phyloP scores from a whole-genome alignment of 2,888 invertebrate species.

The Parnassius orleans region DNA sequence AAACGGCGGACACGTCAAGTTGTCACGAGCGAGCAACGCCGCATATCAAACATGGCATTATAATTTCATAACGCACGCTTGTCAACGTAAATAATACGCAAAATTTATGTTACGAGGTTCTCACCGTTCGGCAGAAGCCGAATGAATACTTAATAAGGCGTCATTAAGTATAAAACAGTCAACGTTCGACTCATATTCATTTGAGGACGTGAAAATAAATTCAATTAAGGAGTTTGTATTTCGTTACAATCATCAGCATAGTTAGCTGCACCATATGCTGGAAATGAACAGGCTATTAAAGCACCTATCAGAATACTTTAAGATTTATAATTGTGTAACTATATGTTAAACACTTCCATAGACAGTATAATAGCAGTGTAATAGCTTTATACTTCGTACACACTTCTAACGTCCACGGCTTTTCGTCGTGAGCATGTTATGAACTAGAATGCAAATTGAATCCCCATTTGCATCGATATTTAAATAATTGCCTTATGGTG shows the following conservation, averaged over 20 bases:
- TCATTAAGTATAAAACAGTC: conserved; percentile 53
- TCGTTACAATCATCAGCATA: conserved; percentile 36
- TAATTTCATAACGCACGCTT: conserved; percentile 78
- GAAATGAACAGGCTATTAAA: conserved; percentile 31
- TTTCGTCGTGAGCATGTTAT: conserved; percentile 55
- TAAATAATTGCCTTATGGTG: conserved; percentile 43
- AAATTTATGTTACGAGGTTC: conserved; percentile 81
- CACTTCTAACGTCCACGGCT: conserved; percentile 33
- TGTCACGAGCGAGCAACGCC: conserved; percentile 35
- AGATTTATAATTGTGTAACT: conserved; percentile 7
- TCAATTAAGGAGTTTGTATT: conserved; percentile 67
- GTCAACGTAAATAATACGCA: conserved; percentile 80
- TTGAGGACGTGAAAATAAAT: conserved; percentile 75
- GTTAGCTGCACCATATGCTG: conserved; percentile 33
- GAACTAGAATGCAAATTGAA: conserved; percentile 55
- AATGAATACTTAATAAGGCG: conserved; percentile 68
- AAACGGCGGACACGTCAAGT: conserved; percentile 56
- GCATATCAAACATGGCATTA: conserved; percentile 74
- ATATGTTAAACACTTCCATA: conserved; percentile 11
- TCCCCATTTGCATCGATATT: conserved; percentile 60
- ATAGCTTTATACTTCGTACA: conserved; percentile 19
- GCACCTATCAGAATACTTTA: neutral
- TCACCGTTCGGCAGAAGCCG: conserved; percentile 68
- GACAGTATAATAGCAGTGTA: conserved; percentile 5
- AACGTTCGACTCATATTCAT: conserved; percentile 72